These are phyloP conservation scores for Podocnemis expansa DNA, from an alignment of 2,113 vertebrate genomes.

Conservation along the genomic window DNA sequence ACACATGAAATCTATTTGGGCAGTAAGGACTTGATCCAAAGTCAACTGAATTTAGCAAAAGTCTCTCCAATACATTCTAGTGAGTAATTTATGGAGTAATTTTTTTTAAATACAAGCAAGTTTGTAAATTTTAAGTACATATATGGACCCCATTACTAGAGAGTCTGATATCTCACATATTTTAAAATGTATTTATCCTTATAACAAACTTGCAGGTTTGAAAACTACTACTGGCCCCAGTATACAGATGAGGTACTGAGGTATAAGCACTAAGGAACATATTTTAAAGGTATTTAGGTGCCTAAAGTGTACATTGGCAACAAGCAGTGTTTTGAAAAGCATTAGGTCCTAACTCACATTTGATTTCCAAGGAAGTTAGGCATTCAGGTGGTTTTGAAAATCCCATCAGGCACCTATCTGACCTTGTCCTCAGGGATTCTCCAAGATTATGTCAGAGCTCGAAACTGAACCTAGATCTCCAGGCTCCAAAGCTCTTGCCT, in stretches of 20 bases:
- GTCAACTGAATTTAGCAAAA: neutral
- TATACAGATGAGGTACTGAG: neutral
- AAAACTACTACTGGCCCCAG: neutral
- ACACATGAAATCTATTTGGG: neutral
- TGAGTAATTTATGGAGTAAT: conserved; percentile 50
- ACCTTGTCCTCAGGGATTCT: neutral
- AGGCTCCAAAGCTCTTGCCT: neutral
- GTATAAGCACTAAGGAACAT: neutral
- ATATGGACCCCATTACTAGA: neutral
- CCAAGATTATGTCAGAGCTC: neutral
- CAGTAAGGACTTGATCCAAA: neutral
- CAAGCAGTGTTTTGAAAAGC: neutral
- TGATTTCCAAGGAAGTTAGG: neutral
- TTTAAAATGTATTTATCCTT: neutral
- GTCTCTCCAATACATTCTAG: neutral
- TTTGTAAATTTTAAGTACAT: neutral
- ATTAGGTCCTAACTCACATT: neutral
- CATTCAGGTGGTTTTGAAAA: neutral
- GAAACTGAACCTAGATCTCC: neutral
- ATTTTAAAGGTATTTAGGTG: neutral
- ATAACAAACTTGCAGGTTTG: neutral
- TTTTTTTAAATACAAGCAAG: conserved; percentile 39
- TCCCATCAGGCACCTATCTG: neutral
- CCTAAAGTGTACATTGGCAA: neutral
- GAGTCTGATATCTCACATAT: neutral